Evolutionary conservation across 2,797 vertebrate species (phyloP).

Genomic region (Gallirallus australis): DNA sequence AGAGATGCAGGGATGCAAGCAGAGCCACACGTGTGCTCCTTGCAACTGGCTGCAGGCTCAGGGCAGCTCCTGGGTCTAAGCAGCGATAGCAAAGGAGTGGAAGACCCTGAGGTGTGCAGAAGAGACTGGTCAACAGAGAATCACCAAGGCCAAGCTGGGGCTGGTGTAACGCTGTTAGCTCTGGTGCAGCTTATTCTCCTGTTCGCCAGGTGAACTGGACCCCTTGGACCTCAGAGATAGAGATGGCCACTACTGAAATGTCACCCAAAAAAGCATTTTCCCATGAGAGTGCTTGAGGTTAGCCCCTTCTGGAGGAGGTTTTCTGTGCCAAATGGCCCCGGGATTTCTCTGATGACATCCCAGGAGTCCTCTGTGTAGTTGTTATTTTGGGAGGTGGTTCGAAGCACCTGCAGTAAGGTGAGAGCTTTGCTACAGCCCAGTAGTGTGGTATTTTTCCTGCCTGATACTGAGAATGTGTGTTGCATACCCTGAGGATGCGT

Average conservation of each 20-base stretch:
- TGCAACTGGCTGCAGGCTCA: fast-evolving
- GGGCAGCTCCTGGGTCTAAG: background rate
- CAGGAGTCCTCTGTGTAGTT: background rate
- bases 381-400: background rate
- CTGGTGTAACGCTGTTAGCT: background rate
- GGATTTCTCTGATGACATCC: background rate
- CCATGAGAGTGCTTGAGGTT: background rate
- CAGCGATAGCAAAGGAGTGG: background rate
- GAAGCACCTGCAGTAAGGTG: background rate
- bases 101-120: fast-evolving
- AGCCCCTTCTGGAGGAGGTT: background rate
- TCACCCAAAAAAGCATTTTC: background rate
- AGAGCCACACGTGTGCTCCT: fast-evolving
- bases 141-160: background rate
- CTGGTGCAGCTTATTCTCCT: background rate
- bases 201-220: background rate
- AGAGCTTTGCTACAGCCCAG: background rate
- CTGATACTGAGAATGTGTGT: fast-evolving
- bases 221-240: background rate
- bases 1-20: background rate
- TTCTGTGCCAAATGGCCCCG: background rate
- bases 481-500: background rate
- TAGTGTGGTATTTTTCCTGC: background rate
- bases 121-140: background rate
- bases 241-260: background rate